Conservation (phyloP, 2,113 vertebrate species). For the Fregata magnificens region DNA sequence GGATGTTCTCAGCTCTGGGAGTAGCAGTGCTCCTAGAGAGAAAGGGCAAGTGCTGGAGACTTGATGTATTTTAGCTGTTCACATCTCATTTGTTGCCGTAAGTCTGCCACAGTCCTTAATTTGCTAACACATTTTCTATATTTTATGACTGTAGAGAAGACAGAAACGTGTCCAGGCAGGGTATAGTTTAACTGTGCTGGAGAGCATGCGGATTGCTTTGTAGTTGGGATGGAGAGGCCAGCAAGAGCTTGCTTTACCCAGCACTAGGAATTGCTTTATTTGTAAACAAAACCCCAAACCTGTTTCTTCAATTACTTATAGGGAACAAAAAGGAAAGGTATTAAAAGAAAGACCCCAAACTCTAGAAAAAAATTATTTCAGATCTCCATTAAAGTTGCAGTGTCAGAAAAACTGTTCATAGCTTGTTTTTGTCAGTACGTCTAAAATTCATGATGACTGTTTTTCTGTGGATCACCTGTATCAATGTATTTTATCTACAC, state of each 20-base stretch:
- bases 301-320: neutral
- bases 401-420: neutral
- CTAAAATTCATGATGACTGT: neutral
- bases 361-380: neutral
- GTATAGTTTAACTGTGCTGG: neutral
- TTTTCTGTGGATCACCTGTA: neutral
- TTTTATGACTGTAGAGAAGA: neutral
- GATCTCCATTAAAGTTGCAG: neutral
- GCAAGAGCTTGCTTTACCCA: neutral
- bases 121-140: accelerated
- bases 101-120: neutral
- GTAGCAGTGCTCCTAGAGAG: neutral
- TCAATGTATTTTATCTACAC: neutral
- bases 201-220: neutral
- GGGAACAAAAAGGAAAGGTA: neutral
- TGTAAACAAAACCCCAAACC: neutral
- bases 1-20: neutral
- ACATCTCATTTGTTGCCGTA: neutral
- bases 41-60: neutral
- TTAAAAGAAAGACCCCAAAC: neutral
- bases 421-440: neutral
- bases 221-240: neutral
- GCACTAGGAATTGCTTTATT: neutral
- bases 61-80: neutral
- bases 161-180: neutral